Evolutionary conservation across 2,888 invertebrate genomes (phyloP).

Genomic region (Cataglyphis rosenhaueri): DNA sequence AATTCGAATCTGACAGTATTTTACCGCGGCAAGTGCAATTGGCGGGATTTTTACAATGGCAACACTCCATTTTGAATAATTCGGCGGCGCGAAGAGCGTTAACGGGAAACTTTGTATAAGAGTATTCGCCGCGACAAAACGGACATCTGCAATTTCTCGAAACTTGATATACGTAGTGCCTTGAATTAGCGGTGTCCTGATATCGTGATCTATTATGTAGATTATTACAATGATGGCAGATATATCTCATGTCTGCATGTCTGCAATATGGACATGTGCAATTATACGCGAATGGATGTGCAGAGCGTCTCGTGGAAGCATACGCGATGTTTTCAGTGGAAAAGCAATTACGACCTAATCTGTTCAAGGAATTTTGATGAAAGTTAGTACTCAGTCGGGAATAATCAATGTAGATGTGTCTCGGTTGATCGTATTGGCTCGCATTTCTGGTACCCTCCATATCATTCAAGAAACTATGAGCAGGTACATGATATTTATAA

Average conservation of each 20-base stretch:
- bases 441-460: constrained; percentile 70
- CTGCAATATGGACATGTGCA: constrained; percentile 81
- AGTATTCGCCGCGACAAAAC: constrained; percentile 80
- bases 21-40: constrained; percentile 78
- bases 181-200: constrained; percentile 75
- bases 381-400: constrained; percentile 76
- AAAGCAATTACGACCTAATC: constrained; percentile 82
- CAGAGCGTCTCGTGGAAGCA: constrained; percentile 76
- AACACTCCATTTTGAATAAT: constrained; percentile 77
- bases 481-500: constrained; percentile 72
- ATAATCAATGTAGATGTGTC: constrained; percentile 76
- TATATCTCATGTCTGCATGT: constrained; percentile 74
- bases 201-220: constrained; percentile 79
- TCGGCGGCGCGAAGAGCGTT: constrained; percentile 75
- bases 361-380: constrained; percentile 76
- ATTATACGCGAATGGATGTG: constrained; percentile 77
- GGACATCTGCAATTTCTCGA: constrained; percentile 80
- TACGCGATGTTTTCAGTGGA: constrained; percentile 83
- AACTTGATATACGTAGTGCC: constrained; percentile 82
- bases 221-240: constrained; percentile 80
- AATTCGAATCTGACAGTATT: constrained; percentile 77
- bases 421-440: constrained; percentile 76
- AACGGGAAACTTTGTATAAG: constrained; percentile 77
- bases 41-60: constrained; percentile 77
- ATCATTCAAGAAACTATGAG: constrained; percentile 73